Evolutionary conservation across 2,888 invertebrate species (phyloP).

Genomic region (Saturnia japonica): DNA sequence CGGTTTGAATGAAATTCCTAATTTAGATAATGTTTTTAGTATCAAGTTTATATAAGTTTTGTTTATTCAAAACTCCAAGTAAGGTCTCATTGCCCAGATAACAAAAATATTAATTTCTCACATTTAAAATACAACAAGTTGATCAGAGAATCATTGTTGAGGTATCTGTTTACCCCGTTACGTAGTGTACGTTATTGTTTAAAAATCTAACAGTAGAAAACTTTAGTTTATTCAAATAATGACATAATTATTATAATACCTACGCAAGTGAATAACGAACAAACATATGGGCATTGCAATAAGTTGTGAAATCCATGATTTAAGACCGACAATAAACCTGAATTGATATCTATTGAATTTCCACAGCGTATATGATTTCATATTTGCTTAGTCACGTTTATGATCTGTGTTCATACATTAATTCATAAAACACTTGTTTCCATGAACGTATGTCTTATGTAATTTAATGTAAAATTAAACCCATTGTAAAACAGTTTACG

Average conservation of each 20-base stretch:
- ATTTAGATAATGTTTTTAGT: no score
- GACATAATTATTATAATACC: not conserved
- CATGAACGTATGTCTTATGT: not conserved
- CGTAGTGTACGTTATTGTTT: no score
- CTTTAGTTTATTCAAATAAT: not conserved
- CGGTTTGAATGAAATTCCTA: no score
- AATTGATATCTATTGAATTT: conserved; percentile 6
- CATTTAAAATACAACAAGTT: no score
- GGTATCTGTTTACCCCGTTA: no score
- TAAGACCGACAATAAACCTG: not conserved
- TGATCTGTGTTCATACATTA: not conserved
- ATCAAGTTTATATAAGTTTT: no score
- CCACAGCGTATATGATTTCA: conserved; percentile 12
- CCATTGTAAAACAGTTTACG: not conserved
- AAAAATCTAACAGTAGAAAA: no score
- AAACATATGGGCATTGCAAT: not conserved
- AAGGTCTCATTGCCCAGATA: no score
- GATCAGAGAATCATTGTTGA: no score
- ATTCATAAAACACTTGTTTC: conserved; percentile 5
- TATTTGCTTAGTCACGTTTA: conserved; percentile 12
- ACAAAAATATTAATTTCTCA: no score
- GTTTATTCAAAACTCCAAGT: no score
- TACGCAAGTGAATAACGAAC: not conserved
- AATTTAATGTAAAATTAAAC: not conserved
- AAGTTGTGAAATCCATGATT: not conserved